Evolutionary conservation across 2,888 invertebrate species (phyloP).

Genomic region (Rhagonycha fulva): DNA sequence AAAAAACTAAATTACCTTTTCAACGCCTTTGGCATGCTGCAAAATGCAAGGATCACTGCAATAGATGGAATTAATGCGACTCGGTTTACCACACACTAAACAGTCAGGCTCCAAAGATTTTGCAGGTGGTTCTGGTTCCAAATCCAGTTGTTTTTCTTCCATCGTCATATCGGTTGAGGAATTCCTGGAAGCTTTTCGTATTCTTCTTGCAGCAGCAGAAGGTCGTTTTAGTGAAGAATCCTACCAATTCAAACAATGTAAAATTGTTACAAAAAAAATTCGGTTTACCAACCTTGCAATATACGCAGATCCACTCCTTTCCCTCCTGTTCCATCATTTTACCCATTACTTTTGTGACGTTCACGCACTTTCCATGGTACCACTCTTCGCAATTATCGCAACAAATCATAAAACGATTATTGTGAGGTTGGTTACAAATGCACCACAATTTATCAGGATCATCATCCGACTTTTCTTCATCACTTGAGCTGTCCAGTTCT

Average conservation of each 20-base stretch:
- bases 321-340: conserved; percentile 90
- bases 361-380: conserved; percentile 98
- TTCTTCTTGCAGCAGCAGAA: conserved; percentile 50
- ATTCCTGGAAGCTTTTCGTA: conserved; percentile 50
- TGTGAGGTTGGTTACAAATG: conserved; percentile 92
- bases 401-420: conserved; percentile 96
- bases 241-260: conserved; percentile 28
- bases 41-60: conserved; percentile 88
- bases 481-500: conserved; percentile 47
- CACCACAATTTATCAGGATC: conserved; percentile 95
- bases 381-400: conserved; percentile 96
- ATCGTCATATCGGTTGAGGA: conserved; percentile 28
- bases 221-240: conserved; percentile 49
- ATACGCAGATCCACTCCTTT: conserved; percentile 88
- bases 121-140: conserved; percentile 7
- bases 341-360: conserved; percentile 88
- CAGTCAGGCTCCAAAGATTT: conserved; percentile 54
- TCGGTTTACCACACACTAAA: conserved; percentile 76
- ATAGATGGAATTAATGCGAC: conserved; percentile 83
- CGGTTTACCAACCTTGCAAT: conserved; percentile 66
- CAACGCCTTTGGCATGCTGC: conserved; percentile 78
- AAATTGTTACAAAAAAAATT: not conserved
- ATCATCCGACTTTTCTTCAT: conserved; percentile 76
- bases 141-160: not conserved
- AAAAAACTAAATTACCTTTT: conserved; percentile 44